Conservation (phyloP, 92 coral and sea anemone genomes). For the Porites lobata region DNA sequence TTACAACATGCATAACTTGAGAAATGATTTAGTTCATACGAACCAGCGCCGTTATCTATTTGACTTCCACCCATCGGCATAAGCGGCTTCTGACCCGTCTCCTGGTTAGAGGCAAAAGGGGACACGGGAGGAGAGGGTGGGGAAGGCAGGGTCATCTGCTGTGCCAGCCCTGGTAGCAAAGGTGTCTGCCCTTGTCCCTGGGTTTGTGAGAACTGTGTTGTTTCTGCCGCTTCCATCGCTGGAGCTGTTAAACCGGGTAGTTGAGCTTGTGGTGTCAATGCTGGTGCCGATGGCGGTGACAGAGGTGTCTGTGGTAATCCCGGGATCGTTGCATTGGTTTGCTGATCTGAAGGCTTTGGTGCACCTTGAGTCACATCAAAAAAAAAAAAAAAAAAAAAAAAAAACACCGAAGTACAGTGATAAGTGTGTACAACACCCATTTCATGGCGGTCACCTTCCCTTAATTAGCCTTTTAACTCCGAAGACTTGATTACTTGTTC, state of each 20-base stretch:
- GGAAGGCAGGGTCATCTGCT: conserved; percentile 12
- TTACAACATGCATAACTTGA: no score
- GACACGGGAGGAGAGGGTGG: conserved; percentile 32
- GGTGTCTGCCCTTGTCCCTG: conserved; percentile 25
- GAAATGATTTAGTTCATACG: background rate
- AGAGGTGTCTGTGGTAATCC: conserved; percentile 24
- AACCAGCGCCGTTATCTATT: conserved; percentile 29
- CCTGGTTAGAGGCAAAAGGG: conserved; percentile 16
- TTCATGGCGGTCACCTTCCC: no score
- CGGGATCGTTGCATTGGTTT: conserved; percentile 28
- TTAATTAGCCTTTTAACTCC: no score
- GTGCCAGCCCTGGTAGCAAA: conserved; percentile 3
- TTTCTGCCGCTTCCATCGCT: conserved; percentile 6
- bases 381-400: background rate
- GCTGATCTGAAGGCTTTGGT: conserved; percentile 5
- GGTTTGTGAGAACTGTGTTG: conserved; percentile 19
- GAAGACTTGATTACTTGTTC: no score
- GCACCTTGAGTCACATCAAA: background rate
- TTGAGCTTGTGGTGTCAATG: conserved; percentile 42
- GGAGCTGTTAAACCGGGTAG: conserved; percentile 31
- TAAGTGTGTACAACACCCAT: background rate
- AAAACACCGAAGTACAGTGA: background rate
- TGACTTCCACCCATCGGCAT: background rate
- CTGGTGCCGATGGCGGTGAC: conserved; percentile 20
- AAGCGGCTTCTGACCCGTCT: conserved; percentile 1